These are phyloP conservation scores for Tetragnatha montana DNA, from an alignment of 2,888 invertebrate genomes.

Conservation along the genomic window DNA sequence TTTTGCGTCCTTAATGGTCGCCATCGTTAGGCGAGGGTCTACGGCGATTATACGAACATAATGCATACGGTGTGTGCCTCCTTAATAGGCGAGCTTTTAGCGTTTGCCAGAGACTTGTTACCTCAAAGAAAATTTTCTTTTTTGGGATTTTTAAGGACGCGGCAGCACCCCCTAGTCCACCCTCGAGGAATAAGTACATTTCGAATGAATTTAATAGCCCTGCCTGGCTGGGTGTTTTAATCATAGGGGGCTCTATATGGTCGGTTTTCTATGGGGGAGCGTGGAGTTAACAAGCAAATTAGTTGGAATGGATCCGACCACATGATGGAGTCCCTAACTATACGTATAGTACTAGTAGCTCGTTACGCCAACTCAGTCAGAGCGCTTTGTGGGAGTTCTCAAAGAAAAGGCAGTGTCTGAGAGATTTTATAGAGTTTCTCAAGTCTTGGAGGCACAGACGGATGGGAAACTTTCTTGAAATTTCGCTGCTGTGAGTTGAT, in stretches of 20 bases:
- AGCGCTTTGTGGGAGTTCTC: slow-evolving; percentile 4
- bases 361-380: not conserved
- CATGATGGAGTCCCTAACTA: no score
- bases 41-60: slow-evolving; percentile 49
- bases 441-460: no score
- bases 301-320: not conserved
- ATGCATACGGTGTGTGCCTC: slow-evolving; percentile 31
- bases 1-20: slow-evolving; percentile 50
- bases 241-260: not conserved
- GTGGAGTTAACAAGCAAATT: not conserved
- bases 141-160: slow-evolving; percentile 24
- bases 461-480: no score
- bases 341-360: no score
- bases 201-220: not conserved
- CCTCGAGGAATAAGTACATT: slow-evolving; percentile 33
- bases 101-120: slow-evolving; percentile 50
- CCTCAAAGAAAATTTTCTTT: slow-evolving; percentile 48
- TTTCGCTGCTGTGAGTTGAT: no score
- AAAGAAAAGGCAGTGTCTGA: not conserved
- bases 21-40: slow-evolving; percentile 43
- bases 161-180: slow-evolving; percentile 17
- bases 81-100: slow-evolving; percentile 43
- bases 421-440: no score
- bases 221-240: not conserved
- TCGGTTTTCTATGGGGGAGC: not conserved